Evolutionary conservation across 2,888 invertebrate species (phyloP), one percentile per base, ranked within the genome.

Genomic region (Rotaria macrura): DNA sequence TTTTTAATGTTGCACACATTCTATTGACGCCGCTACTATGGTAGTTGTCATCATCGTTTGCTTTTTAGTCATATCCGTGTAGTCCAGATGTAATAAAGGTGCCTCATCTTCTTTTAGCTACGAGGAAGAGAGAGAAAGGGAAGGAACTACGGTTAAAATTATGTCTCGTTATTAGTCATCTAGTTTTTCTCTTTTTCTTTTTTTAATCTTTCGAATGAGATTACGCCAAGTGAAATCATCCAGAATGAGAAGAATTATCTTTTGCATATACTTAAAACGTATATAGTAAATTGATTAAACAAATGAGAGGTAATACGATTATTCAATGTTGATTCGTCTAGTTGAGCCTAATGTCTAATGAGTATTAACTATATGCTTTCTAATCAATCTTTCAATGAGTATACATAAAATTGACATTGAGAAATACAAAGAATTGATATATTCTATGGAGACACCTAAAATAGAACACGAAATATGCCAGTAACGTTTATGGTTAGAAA

Each of bases 231-330:
- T 29, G 65, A 12, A 65, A 65, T 65, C 29, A 29, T 12, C 1
- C 17, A 65, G 65, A 65, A 38, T 65, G 38, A 65, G 20, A 65
- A 34, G 65, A 29, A 65, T 65, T 6, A 7, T 29, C 29, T 65
- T n/a, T 65, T 65, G 65, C 65, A 65, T 65, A 14, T 65, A 29
- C 29, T 65, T 38, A 34, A 17, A n/a, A 65, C 38, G 34, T 20
- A 65, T 38, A 65, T 14, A 29, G 14, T 34, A 34, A 65, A 65
- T 25, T 65, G 65, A 65, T 65, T 65, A 65, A 65, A 65, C 14
- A 65, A 65, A 65, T 65, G 65, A 65, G 65, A 65, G 65, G 65
- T 65, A 65, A 65, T 65, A 34, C 17, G 65, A 65, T 65, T 65
- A 65, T 23, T 23, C 23, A 23, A 52, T 52, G 23, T 23, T 29